Conservation (phyloP, 2,888 invertebrate genomes). For the Empis stercorea region DNA sequence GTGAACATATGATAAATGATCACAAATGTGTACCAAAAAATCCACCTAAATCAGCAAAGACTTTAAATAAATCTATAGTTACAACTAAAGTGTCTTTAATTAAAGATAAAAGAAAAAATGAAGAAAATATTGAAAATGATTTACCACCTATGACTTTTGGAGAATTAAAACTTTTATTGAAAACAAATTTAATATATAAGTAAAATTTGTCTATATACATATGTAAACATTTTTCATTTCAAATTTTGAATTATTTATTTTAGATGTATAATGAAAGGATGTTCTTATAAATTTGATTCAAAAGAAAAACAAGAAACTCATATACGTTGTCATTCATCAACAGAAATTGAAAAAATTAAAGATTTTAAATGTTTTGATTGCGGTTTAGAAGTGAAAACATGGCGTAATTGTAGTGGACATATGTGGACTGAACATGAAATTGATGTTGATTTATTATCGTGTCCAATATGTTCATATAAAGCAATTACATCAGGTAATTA, state of each 20-base stretch:
- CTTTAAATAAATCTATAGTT: not conserved
- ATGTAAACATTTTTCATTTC: no score
- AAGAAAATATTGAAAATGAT: slow-evolving; percentile 1
- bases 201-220: no score
- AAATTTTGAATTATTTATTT: slow-evolving; percentile 7
- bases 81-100: not conserved
- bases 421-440: slow-evolving; percentile 54
- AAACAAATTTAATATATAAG: slow-evolving; percentile 3
- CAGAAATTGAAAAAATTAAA: slow-evolving; percentile 16
- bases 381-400: slow-evolving; percentile 40
- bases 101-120: no score
- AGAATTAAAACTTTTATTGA: slow-evolving; percentile 8
- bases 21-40: slow-evolving; percentile 21
- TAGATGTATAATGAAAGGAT: slow-evolving; percentile 43
- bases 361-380: slow-evolving; percentile 44
- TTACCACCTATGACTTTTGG: slow-evolving; percentile 10
- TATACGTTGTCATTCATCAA: slow-evolving; percentile 38
- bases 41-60: slow-evolving; percentile 8
- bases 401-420: slow-evolving; percentile 54
- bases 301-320: slow-evolving; percentile 37
- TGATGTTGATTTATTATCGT: slow-evolving; percentile 44
- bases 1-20: slow-evolving; percentile 29
- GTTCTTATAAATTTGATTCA: slow-evolving; percentile 41
- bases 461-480: slow-evolving; percentile 45
- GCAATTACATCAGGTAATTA: slow-evolving; percentile 38